A percentile compares a stretch with the other conserved stretches of the same genome.
Conservation (phyloP, 2,888 invertebrate genomes). For the Oscheius sp. region DNA sequence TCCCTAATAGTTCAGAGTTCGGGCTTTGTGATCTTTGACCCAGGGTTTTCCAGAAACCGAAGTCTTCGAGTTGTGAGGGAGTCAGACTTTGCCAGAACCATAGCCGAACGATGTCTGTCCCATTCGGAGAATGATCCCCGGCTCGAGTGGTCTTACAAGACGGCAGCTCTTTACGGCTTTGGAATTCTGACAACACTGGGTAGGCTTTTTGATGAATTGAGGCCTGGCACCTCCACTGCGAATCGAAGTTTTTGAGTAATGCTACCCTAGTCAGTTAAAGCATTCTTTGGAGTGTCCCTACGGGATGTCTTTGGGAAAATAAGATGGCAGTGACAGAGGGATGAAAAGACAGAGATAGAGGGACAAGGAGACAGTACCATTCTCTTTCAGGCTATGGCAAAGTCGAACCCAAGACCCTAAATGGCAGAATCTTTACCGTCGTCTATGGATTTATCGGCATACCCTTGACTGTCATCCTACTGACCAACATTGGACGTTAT, state of each 20-base stretch:
- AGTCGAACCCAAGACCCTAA: conserved; percentile 66
- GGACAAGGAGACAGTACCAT: background rate
- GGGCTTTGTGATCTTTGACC: background rate
- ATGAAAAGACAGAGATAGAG: background rate
- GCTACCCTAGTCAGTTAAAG: conserved; percentile 26
- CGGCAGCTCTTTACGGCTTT: conserved; percentile 68
- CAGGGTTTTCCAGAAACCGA: conserved; percentile 33
- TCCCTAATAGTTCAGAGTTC: background rate
- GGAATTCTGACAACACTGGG: conserved; percentile 72
- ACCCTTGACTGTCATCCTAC: conserved; percentile 70
- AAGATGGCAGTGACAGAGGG: background rate
- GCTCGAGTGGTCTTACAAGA: conserved; percentile 68
- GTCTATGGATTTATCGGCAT: conserved; percentile 71
- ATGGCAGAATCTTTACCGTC: conserved; percentile 70
- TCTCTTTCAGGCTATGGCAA: conserved; percentile 69
- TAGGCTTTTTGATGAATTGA: conserved; percentile 20
- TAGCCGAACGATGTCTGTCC: conserved; percentile 48
- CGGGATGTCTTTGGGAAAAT: background rate
- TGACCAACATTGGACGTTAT: conserved; percentile 71
- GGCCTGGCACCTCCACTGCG: background rate
- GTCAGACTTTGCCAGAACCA: conserved; percentile 49
- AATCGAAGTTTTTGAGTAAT: conserved; percentile 26
- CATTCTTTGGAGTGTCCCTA: conserved; percentile 36
- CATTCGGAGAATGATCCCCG: conserved; percentile 42
- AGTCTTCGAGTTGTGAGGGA: conserved; percentile 41